phyloP scores from a whole-genome alignment of 2,113 vertebrate genomes.

The Anser cygnoides region DNA sequence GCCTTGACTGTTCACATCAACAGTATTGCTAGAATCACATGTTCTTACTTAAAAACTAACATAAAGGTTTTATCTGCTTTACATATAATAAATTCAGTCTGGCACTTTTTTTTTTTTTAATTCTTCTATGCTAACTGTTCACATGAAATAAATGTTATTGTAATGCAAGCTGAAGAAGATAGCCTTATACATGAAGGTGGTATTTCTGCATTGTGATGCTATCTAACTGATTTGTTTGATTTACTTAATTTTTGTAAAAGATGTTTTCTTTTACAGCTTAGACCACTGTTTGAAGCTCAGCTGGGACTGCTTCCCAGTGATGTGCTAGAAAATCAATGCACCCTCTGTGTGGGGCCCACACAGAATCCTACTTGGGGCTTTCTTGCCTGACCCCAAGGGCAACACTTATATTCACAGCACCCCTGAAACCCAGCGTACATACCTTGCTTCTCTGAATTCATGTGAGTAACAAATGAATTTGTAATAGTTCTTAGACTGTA shows the following conservation, averaged over 20 bases:
- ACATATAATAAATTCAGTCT: conserved; percentile 2
- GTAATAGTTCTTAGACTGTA: neutral
- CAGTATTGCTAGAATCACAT: neutral
- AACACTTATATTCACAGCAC: neutral
- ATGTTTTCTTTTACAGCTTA: neutral
- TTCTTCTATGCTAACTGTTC: neutral
- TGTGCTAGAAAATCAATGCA: neutral
- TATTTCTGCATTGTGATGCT: neutral
- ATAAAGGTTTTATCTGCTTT: conserved; percentile 9
- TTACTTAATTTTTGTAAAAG: neutral
- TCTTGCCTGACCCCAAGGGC: neutral
- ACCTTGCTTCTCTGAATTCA: neutral
- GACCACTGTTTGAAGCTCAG: neutral
- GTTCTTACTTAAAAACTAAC: conserved; percentile 27
- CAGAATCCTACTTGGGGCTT: neutral
- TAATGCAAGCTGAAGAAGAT: neutral
- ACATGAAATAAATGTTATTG: neutral
- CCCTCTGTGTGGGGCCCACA: neutral
- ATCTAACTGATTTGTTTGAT: neutral
- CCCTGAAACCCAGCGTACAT: neutral
- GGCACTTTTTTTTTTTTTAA: neutral
- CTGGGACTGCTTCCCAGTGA: neutral
- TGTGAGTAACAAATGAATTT: neutral
- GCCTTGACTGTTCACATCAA: conserved; percentile 16
- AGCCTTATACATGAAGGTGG: neutral